Evolutionary conservation across 2,113 vertebrate species (phyloP), one percentile per base, ranked within the genome.

Genomic region (Sylvia atricapilla): DNA sequence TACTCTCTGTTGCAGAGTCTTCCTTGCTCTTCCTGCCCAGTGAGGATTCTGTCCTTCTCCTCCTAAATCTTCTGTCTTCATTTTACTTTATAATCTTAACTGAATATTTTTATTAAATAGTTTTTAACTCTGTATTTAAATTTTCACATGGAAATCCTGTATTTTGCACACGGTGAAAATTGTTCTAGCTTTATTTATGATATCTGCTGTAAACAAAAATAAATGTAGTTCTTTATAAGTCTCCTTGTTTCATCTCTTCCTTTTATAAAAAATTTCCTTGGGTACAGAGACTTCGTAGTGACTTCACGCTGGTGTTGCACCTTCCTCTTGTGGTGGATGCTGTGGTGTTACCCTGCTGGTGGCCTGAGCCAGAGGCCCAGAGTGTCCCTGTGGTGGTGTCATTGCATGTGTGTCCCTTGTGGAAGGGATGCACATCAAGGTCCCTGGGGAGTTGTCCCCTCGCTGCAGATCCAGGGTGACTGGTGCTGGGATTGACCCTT

Each of bases 121-220:
- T 96, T 97, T 95, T 91, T 78, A 88, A 96, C 30, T 90, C 89
- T 97, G 90, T 98, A 96, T 98, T 97, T 96, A 95, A 97, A 94
- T 96, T 97, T 97, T 98, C 97, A 98, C 97, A 96, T 76, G 93
- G 89, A 97, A 97, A 96, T 95, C 95, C 95, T 98, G 98, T 98
- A 98, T 97, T 98, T 98, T 98, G 97, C 97, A 97, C 97, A 96
- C 94, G 83, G 93, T 98, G 90, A 97, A 97, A 89, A 70, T 98
- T 98, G 98, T 98, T 97, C 72, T 97, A 98, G 98, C 97, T 97
- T 98, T 98, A 98, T 98, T 98, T 98, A 98, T 98, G 97, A 89
- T 98, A 98, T 97, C 98, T 98, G 96, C 97, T 99, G 99, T 99
- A 98, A 98, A 98, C 97, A 96, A 98, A 98, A 99, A 99, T 99